A percentile compares a stretch with the other conserved stretches of the same genome.
phyloP scores from a whole-genome alignment of 2,113 vertebrate species.

The Eulemur macaco region DNA sequence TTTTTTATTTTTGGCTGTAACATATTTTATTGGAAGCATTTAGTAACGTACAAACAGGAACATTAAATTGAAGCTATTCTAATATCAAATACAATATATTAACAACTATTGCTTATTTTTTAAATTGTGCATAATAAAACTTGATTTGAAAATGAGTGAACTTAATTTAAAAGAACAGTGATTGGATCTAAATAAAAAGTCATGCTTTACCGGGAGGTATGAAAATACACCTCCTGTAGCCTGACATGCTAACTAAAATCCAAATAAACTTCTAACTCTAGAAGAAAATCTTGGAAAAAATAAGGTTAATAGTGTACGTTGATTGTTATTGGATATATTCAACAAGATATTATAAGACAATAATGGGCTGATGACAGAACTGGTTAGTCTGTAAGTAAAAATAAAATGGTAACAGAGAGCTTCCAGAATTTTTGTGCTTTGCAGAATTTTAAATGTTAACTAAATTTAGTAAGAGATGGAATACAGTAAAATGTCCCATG shows the following conservation, averaged over 20 bases:
- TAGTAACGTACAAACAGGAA: too few species aligned
- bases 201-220: too few species aligned
- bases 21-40: too few species aligned
- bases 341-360: neutral
- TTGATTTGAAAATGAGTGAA: too few species aligned
- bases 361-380: neutral
- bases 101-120: too few species aligned
- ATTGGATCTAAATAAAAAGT: too few species aligned
- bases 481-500: neutral
- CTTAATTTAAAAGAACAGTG: too few species aligned
- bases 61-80: too few species aligned
- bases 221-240: too few species aligned
- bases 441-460: neutral
- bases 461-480: neutral
- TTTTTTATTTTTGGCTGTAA: too few species aligned
- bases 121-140: too few species aligned
- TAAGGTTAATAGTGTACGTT: accelerated
- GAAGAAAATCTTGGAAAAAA: neutral
- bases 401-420: neutral
- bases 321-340: neutral
- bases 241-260: neutral
- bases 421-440: neutral
- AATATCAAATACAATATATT: too few species aligned
- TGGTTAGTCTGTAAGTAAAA: neutral
- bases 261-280: neutral